Evolutionary conservation across 2,888 invertebrate species (phyloP).

Genomic region (Sarcophaga carnaria): DNA sequence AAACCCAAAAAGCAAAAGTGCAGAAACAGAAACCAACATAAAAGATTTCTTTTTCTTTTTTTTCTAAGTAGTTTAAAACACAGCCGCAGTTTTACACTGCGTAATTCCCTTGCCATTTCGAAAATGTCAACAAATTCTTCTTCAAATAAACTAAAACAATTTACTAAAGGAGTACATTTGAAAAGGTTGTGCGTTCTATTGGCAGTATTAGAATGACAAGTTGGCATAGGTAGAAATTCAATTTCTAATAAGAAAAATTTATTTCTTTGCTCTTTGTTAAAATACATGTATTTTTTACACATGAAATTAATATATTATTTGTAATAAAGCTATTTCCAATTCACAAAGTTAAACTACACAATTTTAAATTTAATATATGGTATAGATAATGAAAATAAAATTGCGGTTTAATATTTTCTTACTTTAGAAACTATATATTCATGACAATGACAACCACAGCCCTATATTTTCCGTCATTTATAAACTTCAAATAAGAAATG

Average conservation of each 20-base stretch:
- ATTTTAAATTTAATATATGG: background rate
- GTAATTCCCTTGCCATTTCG: constrained; percentile 13
- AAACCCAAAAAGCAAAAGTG: constrained; percentile 2
- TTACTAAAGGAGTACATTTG: background rate
- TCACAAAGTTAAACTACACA: no score
- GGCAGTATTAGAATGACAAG: background rate
- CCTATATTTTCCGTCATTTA: background rate
- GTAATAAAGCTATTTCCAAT: no score
- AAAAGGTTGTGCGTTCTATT: constrained; percentile 1
- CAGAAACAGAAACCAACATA: background rate
- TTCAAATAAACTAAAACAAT: background rate
- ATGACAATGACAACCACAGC: background rate
- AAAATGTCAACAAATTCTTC: constrained; percentile 53
- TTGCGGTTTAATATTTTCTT: background rate
- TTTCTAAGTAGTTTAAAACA: background rate
- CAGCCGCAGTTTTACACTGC: background rate
- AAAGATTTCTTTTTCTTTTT: background rate
- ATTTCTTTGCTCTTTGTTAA: no score
- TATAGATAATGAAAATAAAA: background rate
- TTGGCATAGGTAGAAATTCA: background rate
- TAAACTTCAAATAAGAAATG: no score
- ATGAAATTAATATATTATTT: no score
- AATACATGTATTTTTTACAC: no score
- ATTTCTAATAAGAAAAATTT: no score
- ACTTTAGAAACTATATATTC: background rate